Percentiles rank a stretch among this genome's conserved stretches.
Conservation (phyloP, 2,113 vertebrate species). For the Corythornis cristatus region DNA sequence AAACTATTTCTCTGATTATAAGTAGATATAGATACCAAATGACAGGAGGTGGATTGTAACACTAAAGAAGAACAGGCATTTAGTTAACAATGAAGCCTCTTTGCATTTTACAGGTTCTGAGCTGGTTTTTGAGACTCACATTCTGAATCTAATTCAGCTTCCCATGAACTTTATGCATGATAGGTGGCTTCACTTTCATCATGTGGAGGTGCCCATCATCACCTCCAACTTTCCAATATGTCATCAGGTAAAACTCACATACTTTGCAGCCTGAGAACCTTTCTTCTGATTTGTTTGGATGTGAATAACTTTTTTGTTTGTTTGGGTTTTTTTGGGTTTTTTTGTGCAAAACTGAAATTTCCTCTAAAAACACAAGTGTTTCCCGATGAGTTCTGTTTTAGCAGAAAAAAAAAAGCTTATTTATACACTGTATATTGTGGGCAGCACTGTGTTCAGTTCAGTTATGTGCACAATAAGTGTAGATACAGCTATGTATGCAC, state of each 20-base stretch:
- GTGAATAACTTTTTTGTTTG: background rate
- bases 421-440: background rate
- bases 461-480: background rate
- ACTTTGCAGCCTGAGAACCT: background rate
- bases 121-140: background rate
- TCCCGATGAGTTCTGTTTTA: background rate
- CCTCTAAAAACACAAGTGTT: background rate
- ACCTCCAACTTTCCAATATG: background rate
- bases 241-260: background rate
- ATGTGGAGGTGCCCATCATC: background rate
- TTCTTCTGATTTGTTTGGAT: background rate
- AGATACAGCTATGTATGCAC: background rate
- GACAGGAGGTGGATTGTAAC: background rate
- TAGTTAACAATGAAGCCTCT: background rate
- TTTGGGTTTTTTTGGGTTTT: background rate
- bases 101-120: background rate
- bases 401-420: background rate
- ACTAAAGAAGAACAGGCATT: background rate
- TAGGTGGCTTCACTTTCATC: background rate
- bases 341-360: background rate
- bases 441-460: background rate
- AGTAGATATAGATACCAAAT: background rate
- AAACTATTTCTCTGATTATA: background rate
- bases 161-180: background rate
- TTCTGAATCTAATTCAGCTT: background rate